Evolutionary conservation across 1,140 invertebrate genomes (phyloP).

Genomic region (Galendromus occidentalis): DNA sequence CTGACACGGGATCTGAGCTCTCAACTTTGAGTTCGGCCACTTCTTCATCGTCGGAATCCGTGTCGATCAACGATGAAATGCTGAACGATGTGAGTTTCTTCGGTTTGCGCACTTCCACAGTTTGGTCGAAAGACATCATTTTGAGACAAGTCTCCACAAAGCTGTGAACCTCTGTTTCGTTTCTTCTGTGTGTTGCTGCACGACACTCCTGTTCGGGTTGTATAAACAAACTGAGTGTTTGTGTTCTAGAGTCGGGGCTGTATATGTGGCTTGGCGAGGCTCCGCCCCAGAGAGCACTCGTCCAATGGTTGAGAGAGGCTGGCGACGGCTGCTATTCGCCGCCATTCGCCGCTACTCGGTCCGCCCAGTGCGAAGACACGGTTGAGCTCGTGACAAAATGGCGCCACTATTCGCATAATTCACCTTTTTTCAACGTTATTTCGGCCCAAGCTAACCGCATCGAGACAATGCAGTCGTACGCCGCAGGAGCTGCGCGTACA

Average conservation of each 20-base stretch:
- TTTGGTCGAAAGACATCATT: constrained; percentile 9
- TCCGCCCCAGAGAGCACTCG: background rate
- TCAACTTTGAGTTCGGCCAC: background rate
- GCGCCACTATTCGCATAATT: no score
- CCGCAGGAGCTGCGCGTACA: no score
- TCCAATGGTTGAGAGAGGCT: no score
- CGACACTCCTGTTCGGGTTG: background rate
- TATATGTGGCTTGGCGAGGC: background rate
- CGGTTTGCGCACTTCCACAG: background rate
- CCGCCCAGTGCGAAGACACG: no score
- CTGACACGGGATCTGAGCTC: background rate
- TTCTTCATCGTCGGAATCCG: constrained; percentile 3
- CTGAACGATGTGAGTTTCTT: constrained; percentile 10
- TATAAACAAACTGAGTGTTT: constrained; percentile 11
- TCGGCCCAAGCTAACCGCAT: no score
- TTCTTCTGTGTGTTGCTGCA: background rate
- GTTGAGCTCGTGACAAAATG: no score
- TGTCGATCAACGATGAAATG: constrained; percentile 4
- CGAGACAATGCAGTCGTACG: no score
- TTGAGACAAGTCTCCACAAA: background rate
- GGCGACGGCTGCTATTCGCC: no score
- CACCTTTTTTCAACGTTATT: no score
- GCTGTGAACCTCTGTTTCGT: background rate
- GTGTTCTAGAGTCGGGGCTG: background rate
- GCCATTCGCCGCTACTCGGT: no score